Base-by-base conservation (phyloP, 2,113 vertebrate species). In the Ptilorrhoa leucosticta region DNA sequence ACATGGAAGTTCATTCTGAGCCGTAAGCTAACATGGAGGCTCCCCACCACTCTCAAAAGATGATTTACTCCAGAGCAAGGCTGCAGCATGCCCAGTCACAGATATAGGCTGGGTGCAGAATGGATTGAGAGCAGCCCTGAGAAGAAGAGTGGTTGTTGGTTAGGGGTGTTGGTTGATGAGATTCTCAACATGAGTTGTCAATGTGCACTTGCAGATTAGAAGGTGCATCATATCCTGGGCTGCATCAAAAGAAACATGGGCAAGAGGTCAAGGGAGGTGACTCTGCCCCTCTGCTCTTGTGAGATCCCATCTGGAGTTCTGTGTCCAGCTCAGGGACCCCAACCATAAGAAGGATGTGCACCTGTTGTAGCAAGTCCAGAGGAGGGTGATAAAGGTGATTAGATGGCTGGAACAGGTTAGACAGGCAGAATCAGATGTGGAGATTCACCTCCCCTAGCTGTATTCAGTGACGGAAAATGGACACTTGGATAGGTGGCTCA, bases 11-110 rank as follows among this genome's bases (percentile, higher is more conserved):
- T 35, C 9, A 33, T 30, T 75, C 51, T 57, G 44, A 24, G 8
- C n/a, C 18, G 31, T 54, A 53, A 64, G 4, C 4, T 40, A 45
- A n/a, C 20, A 33, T 0, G 1, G 13, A 26, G 10, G 1, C 11
- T 86, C 11, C 20, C 4, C 20, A 50, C 3, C 10, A 35, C 3
- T 68, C 20, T 72, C 22, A 63, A 48, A 93, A 81, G 10, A n/a
- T 13, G 0, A 37, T 79, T 89, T 82, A 48, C 6, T 65, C 11
- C 13, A 57, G 50, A 39, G 18, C 3, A 75, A 64, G 24, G 5
- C 0, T n/a, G 31, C 8, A 45, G 11, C 3, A 68, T 40, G 15
- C 11, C 30, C 11, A 47, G 12, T 17, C 19, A 51, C 11, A 60
- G 58, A 60, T n/a, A 68, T 2, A 26, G 61, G 2, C 20, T 89